Evolutionary conservation across 2,888 invertebrate species (phyloP).

Genomic region (Conistra vaccinii): DNA sequence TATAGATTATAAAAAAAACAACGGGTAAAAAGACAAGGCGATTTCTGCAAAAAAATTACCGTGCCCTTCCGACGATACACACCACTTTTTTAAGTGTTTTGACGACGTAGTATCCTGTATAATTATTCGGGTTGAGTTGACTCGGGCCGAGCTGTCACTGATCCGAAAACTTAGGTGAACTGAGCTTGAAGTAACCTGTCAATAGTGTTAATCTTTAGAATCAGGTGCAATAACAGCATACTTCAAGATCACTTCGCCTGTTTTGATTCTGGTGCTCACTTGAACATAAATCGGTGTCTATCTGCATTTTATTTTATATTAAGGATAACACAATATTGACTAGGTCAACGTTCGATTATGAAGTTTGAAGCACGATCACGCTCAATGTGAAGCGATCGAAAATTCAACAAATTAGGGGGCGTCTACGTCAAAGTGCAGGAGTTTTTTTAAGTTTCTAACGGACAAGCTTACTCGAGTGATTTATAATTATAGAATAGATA

Average conservation of each 20-base stretch:
- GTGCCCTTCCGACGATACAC: no score
- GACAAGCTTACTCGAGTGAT: neutral
- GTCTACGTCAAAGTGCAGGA: slow-evolving; percentile 20
- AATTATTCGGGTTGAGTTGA: no score
- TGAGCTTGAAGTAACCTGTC: neutral
- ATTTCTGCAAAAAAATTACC: no score
- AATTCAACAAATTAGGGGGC: slow-evolving; percentile 39
- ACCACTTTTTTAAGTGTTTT: no score
- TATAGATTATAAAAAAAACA: no score
- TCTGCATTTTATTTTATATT: slow-evolving; percentile 1
- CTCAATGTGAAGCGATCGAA: slow-evolving; percentile 18
- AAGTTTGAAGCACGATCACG: slow-evolving; percentile 9
- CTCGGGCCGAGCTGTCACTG: no score
- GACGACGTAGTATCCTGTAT: no score
- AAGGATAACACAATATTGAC: neutral
- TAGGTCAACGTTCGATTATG: slow-evolving; percentile 56
- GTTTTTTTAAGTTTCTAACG: slow-evolving; percentile 29
- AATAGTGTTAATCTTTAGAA: neutral
- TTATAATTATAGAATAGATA: neutral
- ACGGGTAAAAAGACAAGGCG: no score
- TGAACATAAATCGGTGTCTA: neutral
- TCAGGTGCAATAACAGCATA: no score
- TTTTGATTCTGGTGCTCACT: neutral
- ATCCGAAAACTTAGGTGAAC: no score
- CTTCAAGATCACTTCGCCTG: no score